Conservation (phyloP, 2,888 invertebrate species). For the Drosophila aldrichi region DNA sequence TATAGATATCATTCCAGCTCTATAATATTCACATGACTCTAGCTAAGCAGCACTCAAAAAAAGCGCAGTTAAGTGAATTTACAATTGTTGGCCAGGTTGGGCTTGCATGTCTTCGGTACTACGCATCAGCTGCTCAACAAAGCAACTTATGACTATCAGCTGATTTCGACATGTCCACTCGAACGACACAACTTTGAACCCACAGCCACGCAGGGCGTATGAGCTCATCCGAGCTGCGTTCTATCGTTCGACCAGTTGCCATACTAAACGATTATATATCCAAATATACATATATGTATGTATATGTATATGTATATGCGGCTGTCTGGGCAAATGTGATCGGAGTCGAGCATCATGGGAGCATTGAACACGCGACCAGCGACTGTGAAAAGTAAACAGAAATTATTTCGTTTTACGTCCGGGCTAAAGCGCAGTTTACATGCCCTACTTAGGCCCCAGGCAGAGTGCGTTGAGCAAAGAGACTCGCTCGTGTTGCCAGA, state of each 20-base stretch:
- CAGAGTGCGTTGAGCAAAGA: constrained; percentile 4
- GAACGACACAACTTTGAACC: constrained; percentile 29
- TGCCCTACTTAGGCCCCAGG: constrained; percentile 64
- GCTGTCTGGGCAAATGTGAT: constrained; percentile 23
- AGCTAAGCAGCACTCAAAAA: constrained; percentile 4
- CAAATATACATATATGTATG: constrained; percentile 7
- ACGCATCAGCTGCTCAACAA: constrained; percentile 15
- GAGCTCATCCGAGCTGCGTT: constrained; percentile 61
- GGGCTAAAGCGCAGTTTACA: constrained; percentile 56
- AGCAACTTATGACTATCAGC: constrained; percentile 46
- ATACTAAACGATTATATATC: constrained; percentile 30
- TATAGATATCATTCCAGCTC: no score
- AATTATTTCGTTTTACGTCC: constrained; percentile 38
- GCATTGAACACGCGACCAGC: constrained; percentile 68
- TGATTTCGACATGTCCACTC: constrained; percentile 53
- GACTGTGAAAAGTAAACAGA: constrained; percentile 66
- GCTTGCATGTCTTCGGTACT: neutral
- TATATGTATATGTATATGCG: constrained; percentile 6
- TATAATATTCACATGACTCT: neutral
- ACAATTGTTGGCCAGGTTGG: neutral
- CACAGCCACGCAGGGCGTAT: constrained; percentile 14
- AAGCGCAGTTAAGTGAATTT: constrained; percentile 20
- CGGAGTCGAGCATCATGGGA: constrained; percentile 32
- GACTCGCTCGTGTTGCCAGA: constrained; percentile 14
- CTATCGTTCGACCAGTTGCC: constrained; percentile 39